Base-by-base conservation (phyloP, 1,140 invertebrate species). In the Drosophila parvula region DNA sequence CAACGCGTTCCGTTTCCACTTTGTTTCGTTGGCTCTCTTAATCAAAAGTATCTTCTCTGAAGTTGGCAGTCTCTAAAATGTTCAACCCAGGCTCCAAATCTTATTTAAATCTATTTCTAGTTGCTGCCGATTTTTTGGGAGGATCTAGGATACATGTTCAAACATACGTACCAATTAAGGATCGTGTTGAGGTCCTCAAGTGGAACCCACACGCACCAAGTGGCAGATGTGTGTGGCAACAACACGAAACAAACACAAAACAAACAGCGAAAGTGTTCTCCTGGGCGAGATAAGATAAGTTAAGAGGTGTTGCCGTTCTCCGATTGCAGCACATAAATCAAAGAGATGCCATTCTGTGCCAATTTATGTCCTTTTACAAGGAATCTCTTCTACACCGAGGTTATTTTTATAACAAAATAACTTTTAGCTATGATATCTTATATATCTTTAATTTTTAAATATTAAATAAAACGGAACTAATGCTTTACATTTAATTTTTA, bases 101-200 rank as follows among this genome's bases (percentile, higher is more conserved):
- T 41, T 3, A 45, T 45, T 38, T 34, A 43, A 34, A 43, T 58
- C 3, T 48, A 32, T 67, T 67, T 67, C 2, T 30, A 14, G 5
- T 14, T 22, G 4, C 27, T 45, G 0, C 5, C 4, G n/a, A 48
- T 62, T 62, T 62, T 16, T 48, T 51, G 34, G 56, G 50, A 41
- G 50, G 34, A 38, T 18, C 36, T 22, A 30, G 60, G 16, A 58
- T 57, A 28, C 51, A 41, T 40, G 28, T 34, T 3, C 22, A 22
- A 2, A 22, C 22, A 22, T 22, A n/a, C 14, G n/a, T 2, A 44
- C 32, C 78, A 81, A 81, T 81, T 81, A 79, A 51, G 40, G 36
- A 79, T 70, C 65, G 74, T 73, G 76, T 65, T 36, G 57, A 43
- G 45, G 22, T 41, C 8, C 81, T 84, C 81, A 81, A 85, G 81